Base-by-base conservation (phyloP, 2,113 vertebrate genomes). In the Psettodes erumei region DNA sequence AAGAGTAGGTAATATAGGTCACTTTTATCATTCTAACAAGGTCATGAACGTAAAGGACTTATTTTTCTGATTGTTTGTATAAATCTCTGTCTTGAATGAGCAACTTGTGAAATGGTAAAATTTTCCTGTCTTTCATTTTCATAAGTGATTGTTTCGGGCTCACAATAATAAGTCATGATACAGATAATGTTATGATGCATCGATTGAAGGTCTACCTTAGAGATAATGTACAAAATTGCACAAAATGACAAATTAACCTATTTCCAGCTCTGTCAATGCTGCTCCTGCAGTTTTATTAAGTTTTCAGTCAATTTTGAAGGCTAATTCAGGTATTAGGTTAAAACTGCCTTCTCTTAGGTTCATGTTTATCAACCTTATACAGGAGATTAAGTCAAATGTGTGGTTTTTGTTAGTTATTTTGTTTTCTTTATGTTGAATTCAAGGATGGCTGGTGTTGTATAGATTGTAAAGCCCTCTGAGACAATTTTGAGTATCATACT, bases 71-170 rank as follows among this genome's bases (percentile, higher is more conserved):
- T 13, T 67, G 35, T 37, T 70, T 72, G 38, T 78, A 28, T 40
- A 37, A 71, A 15, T 69, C 10, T 21, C 1, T 42, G 35, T 45
- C n/a, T n/a, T 76, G 25, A 50, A 28, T 47, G 59, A 72, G 69
- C 48, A 68, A 19, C 8, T 1, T 73, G 16, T 32, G 32, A 21
- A 62, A 65, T 21, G 9, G 54, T 5, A 6, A 5, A 18, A 16
- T 59, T 62, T 33, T 56, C 10, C 12, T 6, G 8, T 10, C 42
- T 64, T 32, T 37, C 19, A 9, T 48, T 27, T 45, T 79, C 12
- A 2, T 13, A 21, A 30, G 38, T 38, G 38, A 45, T 67, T 61
- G 27, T 13, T 66, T 42, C 35, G 30, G 8, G 16, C 28, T 50
- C 12, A 5, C 11, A 10, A 23, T 50, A 9, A n/a, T 54, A 35